Base-by-base conservation (phyloP, 1,140 invertebrate species). In the Pseudoatta argentina region DNA sequence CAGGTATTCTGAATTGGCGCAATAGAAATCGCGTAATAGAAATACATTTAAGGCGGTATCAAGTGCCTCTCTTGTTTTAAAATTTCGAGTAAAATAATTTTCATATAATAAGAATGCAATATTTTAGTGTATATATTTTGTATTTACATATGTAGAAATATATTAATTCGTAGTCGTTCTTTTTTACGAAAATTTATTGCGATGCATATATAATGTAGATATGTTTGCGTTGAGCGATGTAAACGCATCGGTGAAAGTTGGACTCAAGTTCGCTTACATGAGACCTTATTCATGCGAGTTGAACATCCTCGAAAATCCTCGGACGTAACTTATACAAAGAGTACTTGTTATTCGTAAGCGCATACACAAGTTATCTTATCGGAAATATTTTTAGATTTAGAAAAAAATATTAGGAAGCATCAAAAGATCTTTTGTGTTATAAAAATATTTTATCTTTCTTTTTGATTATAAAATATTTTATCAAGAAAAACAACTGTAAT, bases 221-320 rank as follows among this genome's bases (percentile, higher is more conserved):
- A 24, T 30, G 24, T 66, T 57, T 44, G 21, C 63, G 57, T 44
- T 12, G 34, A 81, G 53, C 64, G 12, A 66, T 14, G 53, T 24
- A 34, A 53, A 2, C 10, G n/a, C 30, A 30, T 27, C 21, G 85
- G 88, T 89, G 88, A 89, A 89, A 89, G 88, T 89, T 34, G 61
- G 6, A 10, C 18, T 48, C 10, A 59, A 21, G 67, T 57, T 72
- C 39, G 39, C 10, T 30, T 57, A 69, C 12, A 30, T 10, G 6
- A 27, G 81, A 21, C 24, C 10, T 27, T 24, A 34, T 61, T 59
- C 21, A 21, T 7, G 12, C 59, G 14, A 39, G 21, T 34, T 53
- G 30, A 77, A 76, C n/a, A 85, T 83, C 55, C 64, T 67, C 24
- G 30, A 30, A 88, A 71, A 63, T 12, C 6, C 16, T 53, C n/a